Conservation (phyloP, 2,797 vertebrate species). For the Sebastes variabilis region DNA sequence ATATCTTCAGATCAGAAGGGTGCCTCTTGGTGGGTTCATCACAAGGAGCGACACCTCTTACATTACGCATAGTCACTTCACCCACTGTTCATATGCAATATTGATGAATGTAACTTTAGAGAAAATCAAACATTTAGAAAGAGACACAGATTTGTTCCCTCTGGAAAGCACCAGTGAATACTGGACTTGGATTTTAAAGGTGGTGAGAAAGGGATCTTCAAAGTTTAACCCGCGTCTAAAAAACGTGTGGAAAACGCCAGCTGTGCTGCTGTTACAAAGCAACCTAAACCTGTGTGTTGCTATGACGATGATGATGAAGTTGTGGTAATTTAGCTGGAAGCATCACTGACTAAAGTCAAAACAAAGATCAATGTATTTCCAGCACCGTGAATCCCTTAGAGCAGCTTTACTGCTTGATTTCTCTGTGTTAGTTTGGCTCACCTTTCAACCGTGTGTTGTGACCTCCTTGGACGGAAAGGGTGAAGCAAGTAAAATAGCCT, state of each 20-base stretch:
- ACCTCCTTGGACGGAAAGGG: too few species aligned
- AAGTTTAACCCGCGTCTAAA: background rate
- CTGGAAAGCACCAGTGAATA: background rate
- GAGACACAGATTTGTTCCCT: background rate
- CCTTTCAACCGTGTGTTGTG: too few species aligned
- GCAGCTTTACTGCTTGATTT: too few species aligned
- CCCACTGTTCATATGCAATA: background rate
- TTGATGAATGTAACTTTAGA: background rate
- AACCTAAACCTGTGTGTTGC: rapidly evolving
- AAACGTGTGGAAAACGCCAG: too few species aligned
- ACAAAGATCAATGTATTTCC: too few species aligned
- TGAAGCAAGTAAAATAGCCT: too few species aligned
- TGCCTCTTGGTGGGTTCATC: background rate
- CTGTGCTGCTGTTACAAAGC: too few species aligned
- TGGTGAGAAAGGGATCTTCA: background rate
- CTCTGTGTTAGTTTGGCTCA: too few species aligned
- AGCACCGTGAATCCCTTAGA: too few species aligned
- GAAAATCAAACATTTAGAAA: background rate
- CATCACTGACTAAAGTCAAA: too few species aligned
- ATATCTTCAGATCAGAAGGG: background rate
- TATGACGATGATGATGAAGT: too few species aligned
- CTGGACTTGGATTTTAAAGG: background rate
- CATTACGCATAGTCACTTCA: background rate
- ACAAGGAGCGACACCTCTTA: background rate
- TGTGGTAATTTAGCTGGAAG: too few species aligned